Base-by-base conservation (phyloP, 2,888 invertebrate genomes). In the Stratiomys singularior region DNA sequence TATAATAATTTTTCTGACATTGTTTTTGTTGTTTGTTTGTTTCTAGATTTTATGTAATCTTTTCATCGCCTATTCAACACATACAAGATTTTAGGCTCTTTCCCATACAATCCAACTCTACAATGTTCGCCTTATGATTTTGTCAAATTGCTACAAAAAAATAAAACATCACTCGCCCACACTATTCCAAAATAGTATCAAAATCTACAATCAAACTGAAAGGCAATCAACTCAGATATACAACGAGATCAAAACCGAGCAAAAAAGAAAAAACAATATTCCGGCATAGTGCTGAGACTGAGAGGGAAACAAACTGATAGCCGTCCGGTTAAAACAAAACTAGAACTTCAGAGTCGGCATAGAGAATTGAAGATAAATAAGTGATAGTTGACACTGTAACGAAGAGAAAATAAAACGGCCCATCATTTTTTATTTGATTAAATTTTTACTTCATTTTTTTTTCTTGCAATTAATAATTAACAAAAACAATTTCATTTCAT, bases 401-500 rank as follows among this genome's bases (percentile, higher is more conserved):
- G 4, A 18, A 52, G 21, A 30, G 4, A 66, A 66, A 66, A 66
- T 66, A 60, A 76, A 76, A 76, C 60, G 3, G 30, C 76, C 18
- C 37, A 37, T 18, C n/a, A 52, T 28, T 76, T 63, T 76, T 76
- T 76, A 64, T 76, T 76, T 28, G 23, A 76, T 76, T 76, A 46
- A 76, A 52, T 18, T 66, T 56, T 67, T 76, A 30, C 47, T 66
- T 52, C 30, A 15, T 67, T 79, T 58, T 79, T 77, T 79, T 58
- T 79, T 77, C 63, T 74, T 76, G 78, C 76, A 78, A 79, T 79
- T 79, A 77, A 69, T 69, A 69, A 79, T 78, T 79, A 79, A 79
- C 79, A 79, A 79, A 79, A 79, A 79, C 79, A 79, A 78, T 79
- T 79, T 47, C 47, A 46, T 76, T 25, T 64, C 44, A 25, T 27